These are phyloP conservation scores for Tragelaphus oryx DNA, from an alignment of 2,797 vertebrate species.

Conservation along the genomic window DNA sequence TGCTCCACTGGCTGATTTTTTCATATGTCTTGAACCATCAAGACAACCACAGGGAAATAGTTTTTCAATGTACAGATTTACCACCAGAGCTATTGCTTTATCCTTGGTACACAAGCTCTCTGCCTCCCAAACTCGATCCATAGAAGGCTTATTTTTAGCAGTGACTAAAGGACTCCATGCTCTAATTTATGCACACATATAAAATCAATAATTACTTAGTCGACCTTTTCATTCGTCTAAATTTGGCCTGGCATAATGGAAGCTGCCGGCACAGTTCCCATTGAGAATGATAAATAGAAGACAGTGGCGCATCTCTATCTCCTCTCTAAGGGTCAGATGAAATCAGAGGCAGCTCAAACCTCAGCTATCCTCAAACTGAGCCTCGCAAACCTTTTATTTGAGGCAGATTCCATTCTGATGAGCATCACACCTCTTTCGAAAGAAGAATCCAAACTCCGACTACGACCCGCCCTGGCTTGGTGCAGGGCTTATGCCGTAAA, in stretches of 20 bases:
- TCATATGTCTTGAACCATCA: not conserved
- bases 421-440: not conserved
- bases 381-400: not conserved
- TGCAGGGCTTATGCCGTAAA: not conserved
- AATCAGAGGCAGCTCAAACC: conserved; percentile 36
- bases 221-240: conserved; percentile 79
- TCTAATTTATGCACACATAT: conserved; percentile 80
- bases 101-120: conserved; percentile 6
- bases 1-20: conserved; percentile 23
- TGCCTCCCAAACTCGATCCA: conserved; percentile 67
- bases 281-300: conserved; percentile 76
- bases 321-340: conserved; percentile 55
- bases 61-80: conserved; percentile 16
- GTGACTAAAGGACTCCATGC: conserved; percentile 63
- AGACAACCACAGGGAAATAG: conserved; percentile 44
- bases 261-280: conserved; percentile 72
- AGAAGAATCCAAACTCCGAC: not conserved
- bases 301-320: conserved; percentile 54
- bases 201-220: conserved; percentile 76
- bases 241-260: conserved; percentile 76
- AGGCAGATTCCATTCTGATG: not conserved
- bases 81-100: conserved; percentile 44
- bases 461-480: not conserved
- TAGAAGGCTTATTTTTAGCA: conserved; percentile 74
- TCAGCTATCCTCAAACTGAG: conserved; percentile 61